phyloP scores from a whole-genome alignment of 1,140 invertebrate species.

The Periplaneta americana region DNA sequence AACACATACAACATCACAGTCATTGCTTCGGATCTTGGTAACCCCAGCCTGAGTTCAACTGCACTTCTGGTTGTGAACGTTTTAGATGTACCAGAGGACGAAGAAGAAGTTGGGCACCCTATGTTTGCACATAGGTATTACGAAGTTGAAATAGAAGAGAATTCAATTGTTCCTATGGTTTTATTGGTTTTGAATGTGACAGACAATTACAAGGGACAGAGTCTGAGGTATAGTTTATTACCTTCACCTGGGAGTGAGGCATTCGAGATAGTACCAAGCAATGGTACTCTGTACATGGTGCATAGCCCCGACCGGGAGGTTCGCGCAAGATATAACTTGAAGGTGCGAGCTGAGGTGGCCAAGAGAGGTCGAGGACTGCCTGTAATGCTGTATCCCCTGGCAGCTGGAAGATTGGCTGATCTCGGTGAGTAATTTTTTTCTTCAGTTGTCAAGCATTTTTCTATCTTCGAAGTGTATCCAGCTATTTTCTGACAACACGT shows the following conservation, averaged over 20 bases:
- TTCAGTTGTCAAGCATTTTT: too few species aligned
- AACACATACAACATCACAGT: conserved; percentile 67
- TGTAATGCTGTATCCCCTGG: conserved; percentile 68
- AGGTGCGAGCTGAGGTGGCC: conserved; percentile 58
- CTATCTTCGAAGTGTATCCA: too few species aligned
- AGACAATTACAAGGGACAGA: conserved; percentile 45
- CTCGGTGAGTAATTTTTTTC: conserved; percentile 44
- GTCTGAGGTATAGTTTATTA: conserved; percentile 43
- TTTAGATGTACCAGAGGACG: conserved; percentile 53
- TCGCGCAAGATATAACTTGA: conserved; percentile 56
- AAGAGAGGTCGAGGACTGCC: conserved; percentile 58
- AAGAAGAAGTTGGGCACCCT: conserved; percentile 31
- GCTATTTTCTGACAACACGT: too few species aligned
- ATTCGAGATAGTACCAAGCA: conserved; percentile 64
- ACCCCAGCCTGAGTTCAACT: conserved; percentile 70
- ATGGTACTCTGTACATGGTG: conserved; percentile 63
- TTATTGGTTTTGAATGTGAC: conserved; percentile 63
- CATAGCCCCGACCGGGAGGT: conserved; percentile 63
- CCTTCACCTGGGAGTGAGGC: conserved; percentile 39
- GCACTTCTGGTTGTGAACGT: conserved; percentile 64
- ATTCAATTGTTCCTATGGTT: conserved; percentile 59
- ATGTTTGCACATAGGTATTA: conserved; percentile 69
- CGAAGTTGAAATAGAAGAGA: conserved; percentile 71
- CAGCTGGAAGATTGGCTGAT: conserved; percentile 58
- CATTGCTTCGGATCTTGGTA: conserved; percentile 76